Evolutionary conservation across 2,888 invertebrate genomes (phyloP).

Genomic region (Folsomia candida): DNA sequence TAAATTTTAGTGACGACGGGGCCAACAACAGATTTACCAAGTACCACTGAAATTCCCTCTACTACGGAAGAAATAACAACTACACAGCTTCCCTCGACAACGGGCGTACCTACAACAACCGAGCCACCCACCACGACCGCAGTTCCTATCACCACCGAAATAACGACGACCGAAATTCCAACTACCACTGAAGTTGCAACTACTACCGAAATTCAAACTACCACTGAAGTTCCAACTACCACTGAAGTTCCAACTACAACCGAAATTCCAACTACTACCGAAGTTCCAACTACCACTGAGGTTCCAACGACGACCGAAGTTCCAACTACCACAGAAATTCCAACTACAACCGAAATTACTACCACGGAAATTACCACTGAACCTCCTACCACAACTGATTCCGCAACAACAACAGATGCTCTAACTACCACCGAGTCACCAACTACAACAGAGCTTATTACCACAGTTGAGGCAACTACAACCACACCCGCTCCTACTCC

Average conservation of each 20-base stretch:
- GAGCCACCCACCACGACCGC: too few species aligned
- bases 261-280: too few species aligned
- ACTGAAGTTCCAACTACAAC: too few species aligned
- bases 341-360: background rate
- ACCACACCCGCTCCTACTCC: background rate
- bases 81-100: background rate
- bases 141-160: too few species aligned
- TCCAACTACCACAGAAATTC: background rate
- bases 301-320: background rate
- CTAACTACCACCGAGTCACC: slow-evolving; percentile 6
- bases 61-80: background rate
- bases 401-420: background rate
- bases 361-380: background rate
- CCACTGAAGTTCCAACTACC: too few species aligned
- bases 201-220: too few species aligned
- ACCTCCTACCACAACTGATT: background rate
- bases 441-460: slow-evolving; percentile 1
- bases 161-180: too few species aligned
- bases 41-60: background rate
- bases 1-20: background rate
- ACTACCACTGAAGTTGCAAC: too few species aligned
- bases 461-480: background rate
- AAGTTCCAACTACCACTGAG: too few species aligned
- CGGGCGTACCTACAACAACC: background rate
- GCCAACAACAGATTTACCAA: background rate